Evolutionary conservation across 2,888 invertebrate species (phyloP).

Genomic region (Anoplius nigerrimus): DNA sequence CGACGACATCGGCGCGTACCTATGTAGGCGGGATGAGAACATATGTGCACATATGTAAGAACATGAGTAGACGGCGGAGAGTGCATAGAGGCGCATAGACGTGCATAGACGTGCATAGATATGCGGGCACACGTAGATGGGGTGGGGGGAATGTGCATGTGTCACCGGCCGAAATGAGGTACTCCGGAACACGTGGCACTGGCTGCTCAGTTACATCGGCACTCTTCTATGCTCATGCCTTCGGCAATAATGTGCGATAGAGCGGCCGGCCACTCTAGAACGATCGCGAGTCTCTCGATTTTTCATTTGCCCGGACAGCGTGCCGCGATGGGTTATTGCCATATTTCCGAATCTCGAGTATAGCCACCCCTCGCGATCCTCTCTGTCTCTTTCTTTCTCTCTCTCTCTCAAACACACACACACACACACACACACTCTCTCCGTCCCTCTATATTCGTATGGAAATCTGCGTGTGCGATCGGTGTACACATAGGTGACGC

Average conservation of each 20-base stretch:
- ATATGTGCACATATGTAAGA: not conserved
- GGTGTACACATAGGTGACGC: no score
- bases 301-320: slow-evolving; percentile 29
- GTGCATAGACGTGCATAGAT: not conserved
- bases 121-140: slow-evolving; percentile 3
- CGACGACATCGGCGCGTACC: not conserved
- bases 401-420: no score
- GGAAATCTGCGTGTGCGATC: no score
- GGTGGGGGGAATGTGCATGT: not conserved
- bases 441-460: no score
- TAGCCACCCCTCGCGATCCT: no score
- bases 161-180: slow-evolving; percentile 25
- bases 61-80: no score
- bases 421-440: no score
- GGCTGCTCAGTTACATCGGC: slow-evolving; percentile 34
- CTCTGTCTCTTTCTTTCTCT: no score
- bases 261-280: slow-evolving; percentile 8
- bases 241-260: slow-evolving; percentile 30
- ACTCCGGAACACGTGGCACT: slow-evolving; percentile 42
- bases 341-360: no score
- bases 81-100: no score
- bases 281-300: slow-evolving; percentile 35
- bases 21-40: slow-evolving; percentile 24
- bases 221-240: slow-evolving; percentile 27
- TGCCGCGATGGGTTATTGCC: no score